Evolutionary conservation across 1,140 invertebrate species (phyloP).

Genomic region (Pomacea maculata): DNA sequence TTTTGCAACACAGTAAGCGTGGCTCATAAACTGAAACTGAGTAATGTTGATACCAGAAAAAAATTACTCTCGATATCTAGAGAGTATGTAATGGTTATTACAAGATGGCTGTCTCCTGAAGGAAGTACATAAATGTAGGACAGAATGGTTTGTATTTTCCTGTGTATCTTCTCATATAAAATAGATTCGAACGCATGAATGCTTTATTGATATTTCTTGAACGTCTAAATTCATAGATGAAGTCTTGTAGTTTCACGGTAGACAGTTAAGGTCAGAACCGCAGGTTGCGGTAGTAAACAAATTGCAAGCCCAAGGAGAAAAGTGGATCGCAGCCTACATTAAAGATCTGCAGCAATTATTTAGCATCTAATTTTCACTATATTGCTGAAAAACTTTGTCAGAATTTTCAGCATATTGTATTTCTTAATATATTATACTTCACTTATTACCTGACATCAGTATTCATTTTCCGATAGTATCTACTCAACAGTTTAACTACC

Average conservation of each 20-base stretch:
- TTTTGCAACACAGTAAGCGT: not conserved
- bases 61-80: slow-evolving; percentile 16
- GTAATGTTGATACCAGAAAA: slow-evolving; percentile 4
- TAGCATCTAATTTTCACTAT: not conserved
- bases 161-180: not conserved
- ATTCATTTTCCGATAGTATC: too few relatives aligned
- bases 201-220: not conserved
- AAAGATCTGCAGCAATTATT: too few relatives aligned
- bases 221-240: not conserved
- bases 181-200: not conserved
- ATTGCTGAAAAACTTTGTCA: too few relatives aligned
- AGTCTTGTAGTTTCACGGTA: too few relatives aligned
- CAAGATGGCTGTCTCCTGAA: slow-evolving; percentile 51
- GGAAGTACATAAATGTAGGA: slow-evolving; percentile 29
- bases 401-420: not conserved
- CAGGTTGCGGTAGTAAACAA: not conserved
- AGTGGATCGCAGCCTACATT: too few relatives aligned
- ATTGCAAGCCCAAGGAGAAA: not conserved
- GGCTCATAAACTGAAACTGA: not conserved
- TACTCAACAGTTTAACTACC: too few relatives aligned
- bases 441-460: too few relatives aligned
- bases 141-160: slow-evolving; percentile 33
- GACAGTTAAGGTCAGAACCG: too few relatives aligned
- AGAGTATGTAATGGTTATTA: slow-evolving; percentile 35
- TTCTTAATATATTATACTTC: not conserved